These are phyloP conservation scores for Monomorium pharaonis DNA, from an alignment of 1,140 invertebrate species.

Conservation along the genomic window DNA sequence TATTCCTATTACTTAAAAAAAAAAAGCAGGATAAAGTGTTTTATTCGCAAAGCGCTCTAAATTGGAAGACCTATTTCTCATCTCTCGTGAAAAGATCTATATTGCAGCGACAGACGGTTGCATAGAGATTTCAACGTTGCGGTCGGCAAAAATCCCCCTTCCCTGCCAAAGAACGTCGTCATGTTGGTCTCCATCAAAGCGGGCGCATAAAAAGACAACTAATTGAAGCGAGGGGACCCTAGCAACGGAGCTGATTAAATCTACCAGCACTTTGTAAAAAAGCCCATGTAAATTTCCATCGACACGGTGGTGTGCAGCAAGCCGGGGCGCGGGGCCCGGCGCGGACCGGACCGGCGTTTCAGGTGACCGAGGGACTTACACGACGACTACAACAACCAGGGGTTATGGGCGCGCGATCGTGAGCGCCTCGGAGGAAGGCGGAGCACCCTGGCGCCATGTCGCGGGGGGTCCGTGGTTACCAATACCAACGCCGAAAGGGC, in stretches of 20 bases:
- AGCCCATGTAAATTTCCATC: constrained; percentile 59
- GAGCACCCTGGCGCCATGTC: constrained; percentile 85
- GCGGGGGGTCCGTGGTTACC: constrained; percentile 83
- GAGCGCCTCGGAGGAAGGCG: constrained; percentile 77
- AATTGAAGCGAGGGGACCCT: not conserved
- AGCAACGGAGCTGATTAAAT: constrained; percentile 44
- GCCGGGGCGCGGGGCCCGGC: constrained; percentile 50
- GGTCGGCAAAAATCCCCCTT: not conserved
- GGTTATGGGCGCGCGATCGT: constrained; percentile 46
- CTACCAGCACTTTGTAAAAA: constrained; percentile 42
- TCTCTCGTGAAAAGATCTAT: not conserved
- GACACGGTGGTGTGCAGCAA: constrained; percentile 40
- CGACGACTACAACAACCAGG: constrained; percentile 49
- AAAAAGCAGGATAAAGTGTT: not conserved
- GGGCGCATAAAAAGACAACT: constrained; percentile 40
- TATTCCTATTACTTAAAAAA: not conserved
- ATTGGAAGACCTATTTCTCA: not conserved
- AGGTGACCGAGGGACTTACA: constrained; percentile 69
- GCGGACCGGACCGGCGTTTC: constrained; percentile 22
- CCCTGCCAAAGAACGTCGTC: not conserved
- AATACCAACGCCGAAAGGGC: constrained; percentile 64
- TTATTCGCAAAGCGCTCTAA: not conserved
- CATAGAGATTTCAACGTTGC: not conserved
- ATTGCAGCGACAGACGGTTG: not conserved
- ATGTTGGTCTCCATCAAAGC: constrained; percentile 5